Percentiles rank a stretch among this genome's conserved stretches.
phyloP scores from a whole-genome alignment of 2,888 invertebrate species.

The Machimus atricapillus region DNA sequence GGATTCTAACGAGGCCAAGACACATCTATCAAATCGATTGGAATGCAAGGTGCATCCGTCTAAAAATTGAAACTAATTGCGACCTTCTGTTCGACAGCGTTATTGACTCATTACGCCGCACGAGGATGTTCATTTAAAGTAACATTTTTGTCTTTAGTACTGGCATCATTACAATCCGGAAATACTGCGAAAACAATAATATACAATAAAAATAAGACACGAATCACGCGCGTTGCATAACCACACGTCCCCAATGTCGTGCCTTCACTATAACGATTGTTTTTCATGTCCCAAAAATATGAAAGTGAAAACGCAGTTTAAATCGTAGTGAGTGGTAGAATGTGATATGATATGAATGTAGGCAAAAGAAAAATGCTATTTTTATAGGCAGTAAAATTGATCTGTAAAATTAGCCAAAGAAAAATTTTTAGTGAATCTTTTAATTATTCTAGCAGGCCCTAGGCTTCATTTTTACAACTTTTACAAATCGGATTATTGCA shows the following conservation, averaged over 20 bases:
- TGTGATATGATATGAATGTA: background rate
- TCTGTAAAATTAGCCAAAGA: too few relatives aligned
- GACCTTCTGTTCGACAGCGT: background rate
- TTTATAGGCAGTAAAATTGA: background rate
- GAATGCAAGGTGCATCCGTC: background rate
- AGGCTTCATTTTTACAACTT: too few relatives aligned
- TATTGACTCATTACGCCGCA: background rate
- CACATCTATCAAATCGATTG: background rate
- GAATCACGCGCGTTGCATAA: background rate
- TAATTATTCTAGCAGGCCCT: too few relatives aligned
- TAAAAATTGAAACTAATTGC: background rate
- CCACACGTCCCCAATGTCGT: background rate
- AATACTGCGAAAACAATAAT: background rate
- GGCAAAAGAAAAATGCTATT: background rate
- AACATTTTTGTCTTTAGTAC: background rate
- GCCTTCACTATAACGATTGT: background rate
- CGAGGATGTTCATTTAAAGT: background rate
- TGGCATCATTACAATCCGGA: background rate
- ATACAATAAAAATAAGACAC: background rate
- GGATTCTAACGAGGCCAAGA: background rate
- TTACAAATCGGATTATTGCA: too few relatives aligned
- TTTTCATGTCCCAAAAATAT: background rate
- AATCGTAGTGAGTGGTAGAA: background rate
- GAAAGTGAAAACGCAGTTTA: background rate
- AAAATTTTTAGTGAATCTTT: too few relatives aligned